Evolutionary conservation across 2,113 vertebrate genomes (phyloP).

Genomic region (Tragelaphus buxtoni): DNA sequence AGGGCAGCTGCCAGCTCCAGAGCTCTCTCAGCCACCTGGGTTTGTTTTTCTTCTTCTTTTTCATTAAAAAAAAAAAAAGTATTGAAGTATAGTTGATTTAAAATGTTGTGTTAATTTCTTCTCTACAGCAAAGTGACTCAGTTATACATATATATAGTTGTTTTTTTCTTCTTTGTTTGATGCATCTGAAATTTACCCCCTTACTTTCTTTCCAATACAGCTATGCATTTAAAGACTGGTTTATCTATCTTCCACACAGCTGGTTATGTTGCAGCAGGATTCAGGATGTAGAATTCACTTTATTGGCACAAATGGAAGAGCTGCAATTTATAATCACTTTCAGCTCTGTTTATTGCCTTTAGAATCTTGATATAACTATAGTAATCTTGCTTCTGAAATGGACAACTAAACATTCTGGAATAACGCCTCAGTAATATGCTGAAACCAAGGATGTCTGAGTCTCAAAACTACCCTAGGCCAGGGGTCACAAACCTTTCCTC

Average conservation of each 20-base stretch:
- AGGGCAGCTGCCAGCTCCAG: background rate
- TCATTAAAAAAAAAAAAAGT: background rate
- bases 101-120: background rate
- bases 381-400: background rate
- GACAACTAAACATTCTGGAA: background rate
- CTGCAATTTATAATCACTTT: background rate
- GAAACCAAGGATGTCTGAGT: background rate
- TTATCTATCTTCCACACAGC: background rate
- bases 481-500: background rate
- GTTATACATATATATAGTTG: background rate
- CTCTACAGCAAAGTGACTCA: background rate
- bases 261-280: background rate
- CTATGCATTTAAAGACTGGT: background rate
- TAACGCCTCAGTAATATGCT: background rate
- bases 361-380: background rate
- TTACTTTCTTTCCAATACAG: background rate
- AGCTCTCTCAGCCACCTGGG: background rate
- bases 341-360: background rate
- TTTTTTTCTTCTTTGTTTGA: background rate
- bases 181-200: background rate
- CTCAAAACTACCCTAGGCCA: background rate
- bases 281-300: background rate
- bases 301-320: background rate
- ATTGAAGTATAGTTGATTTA: background rate
- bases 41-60: background rate